Evolutionary conservation across 2,797 vertebrate species (phyloP), one percentile per base, ranked within the genome.

Genomic region (Xiphorhynchus erythropygius): DNA sequence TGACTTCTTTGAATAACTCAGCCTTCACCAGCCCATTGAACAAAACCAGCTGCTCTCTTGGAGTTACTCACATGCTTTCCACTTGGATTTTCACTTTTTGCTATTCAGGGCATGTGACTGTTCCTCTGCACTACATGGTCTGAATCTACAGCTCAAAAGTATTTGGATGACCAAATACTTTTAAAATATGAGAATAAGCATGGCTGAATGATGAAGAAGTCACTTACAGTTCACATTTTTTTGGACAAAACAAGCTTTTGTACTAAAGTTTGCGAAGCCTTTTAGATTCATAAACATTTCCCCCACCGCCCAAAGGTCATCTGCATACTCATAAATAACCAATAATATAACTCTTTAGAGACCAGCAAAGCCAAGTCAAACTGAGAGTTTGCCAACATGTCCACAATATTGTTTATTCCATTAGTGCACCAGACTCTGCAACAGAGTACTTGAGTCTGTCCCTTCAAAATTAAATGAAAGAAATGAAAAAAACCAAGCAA

Each of bases 221-320:
- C 94, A 96, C 63, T 88, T 74, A 55, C 74, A 94, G 92, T 91
- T 97, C 96, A 94, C 65, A 2, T 82, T 79, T 86, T 94, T 97
- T 73, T 84, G 56, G 86, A 96, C 79, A 95, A 95, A 96, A 93
- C 74, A 80, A 71, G 47, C 27, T 96, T 94, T 95, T 94, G 92
- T 95, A 81, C 62, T 93, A n/a, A 92, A 81, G 64, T 92, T 92
- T 94, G 81, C 0, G 1, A 92, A 94, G 94, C 39, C 62, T 90
- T 96, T 92, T 92, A 95, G 85, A 83, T 95, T 89, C 92, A 95
- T 92, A 96, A 96, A 97, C 93, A 92, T 95, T 96, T 94, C 70
- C 84, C 82, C 67, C 74, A 59, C 94, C 83, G 86, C 82, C 42
- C 75, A 95, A 82, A 97, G 92, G 94, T 96, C 96, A 96, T 85